A percentile compares a stretch with the other conserved stretches of the same genome.
These are phyloP conservation scores for Sesamia nonagrioides DNA, from an alignment of 1,140 invertebrate genomes.

Conservation along the genomic window DNA sequence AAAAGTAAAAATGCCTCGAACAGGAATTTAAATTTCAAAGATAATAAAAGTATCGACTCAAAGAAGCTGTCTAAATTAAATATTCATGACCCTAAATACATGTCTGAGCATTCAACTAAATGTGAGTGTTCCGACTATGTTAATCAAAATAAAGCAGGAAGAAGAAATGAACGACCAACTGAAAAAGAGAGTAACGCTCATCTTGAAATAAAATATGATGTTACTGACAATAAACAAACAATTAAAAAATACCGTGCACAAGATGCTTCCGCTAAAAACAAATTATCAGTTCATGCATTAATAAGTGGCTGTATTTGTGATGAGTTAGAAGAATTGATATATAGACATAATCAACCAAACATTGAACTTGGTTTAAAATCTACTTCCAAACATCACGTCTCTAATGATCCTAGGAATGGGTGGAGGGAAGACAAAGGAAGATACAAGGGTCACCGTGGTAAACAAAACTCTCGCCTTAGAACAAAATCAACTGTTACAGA, in stretches of 20 bases:
- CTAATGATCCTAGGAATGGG: too few relatives aligned
- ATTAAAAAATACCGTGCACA: not conserved
- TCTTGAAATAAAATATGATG: not conserved
- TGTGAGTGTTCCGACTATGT: not conserved
- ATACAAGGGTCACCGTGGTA: not conserved
- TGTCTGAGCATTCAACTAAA: not conserved
- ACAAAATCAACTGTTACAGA: not conserved
- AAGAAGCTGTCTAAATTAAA: not conserved
- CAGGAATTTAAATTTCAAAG: not conserved
- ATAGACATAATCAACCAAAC: not conserved
- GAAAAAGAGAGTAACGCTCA: not conserved
- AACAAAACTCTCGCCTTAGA: not conserved
- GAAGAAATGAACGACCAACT: not conserved
- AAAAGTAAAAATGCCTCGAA: constrained; percentile 15
- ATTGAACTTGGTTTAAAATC: not conserved
- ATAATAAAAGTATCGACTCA: not conserved
- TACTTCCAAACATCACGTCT: not conserved
- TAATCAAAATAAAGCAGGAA: not conserved
- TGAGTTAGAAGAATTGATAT: not conserved
- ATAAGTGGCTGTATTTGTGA: not conserved
- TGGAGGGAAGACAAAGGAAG: not conserved
- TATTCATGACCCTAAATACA: not conserved
- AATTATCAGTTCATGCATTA: not conserved
- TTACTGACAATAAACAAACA: not conserved
- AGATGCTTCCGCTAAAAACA: not conserved